phyloP scores from a whole-genome alignment of 1,140 invertebrate genomes.

The Akabosia matsudoensis region DNA sequence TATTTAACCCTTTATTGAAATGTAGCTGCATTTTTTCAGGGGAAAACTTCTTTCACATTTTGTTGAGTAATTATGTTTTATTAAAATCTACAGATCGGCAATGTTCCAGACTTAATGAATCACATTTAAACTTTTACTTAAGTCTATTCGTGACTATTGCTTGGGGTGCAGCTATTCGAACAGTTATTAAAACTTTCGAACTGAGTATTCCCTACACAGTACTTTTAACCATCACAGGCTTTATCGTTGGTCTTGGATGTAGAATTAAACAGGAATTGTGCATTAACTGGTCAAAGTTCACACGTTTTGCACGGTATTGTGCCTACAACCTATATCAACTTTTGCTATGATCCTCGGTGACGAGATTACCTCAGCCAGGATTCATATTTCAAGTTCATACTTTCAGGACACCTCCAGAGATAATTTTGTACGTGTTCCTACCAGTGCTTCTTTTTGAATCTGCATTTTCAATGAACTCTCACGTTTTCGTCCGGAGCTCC shows the following conservation, averaged over 20 bases:
- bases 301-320: neutral
- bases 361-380: no score
- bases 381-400: no score
- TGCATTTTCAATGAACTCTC: conserved; percentile 22
- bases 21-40: no score
- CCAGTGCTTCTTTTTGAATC: conserved; percentile 18
- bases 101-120: neutral
- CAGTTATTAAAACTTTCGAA: neutral
- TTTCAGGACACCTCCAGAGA: conserved; percentile 16
- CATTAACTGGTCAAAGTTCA: neutral
- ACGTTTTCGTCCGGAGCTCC: conserved; percentile 8
- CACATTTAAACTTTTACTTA: neutral
- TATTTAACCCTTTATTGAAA: no score
- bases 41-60: no score
- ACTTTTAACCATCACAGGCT: neutral
- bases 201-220: neutral
- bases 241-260: neutral
- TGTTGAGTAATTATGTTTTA: no score
- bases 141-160: neutral
- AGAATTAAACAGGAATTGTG: neutral
- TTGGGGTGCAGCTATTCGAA: neutral
- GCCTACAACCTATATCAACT: no score
- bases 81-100: neutral
- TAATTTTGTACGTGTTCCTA: conserved; percentile 23
- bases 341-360: no score